phyloP scores from a whole-genome alignment of 1,140 invertebrate genomes.

The Araneus ventricosus region DNA sequence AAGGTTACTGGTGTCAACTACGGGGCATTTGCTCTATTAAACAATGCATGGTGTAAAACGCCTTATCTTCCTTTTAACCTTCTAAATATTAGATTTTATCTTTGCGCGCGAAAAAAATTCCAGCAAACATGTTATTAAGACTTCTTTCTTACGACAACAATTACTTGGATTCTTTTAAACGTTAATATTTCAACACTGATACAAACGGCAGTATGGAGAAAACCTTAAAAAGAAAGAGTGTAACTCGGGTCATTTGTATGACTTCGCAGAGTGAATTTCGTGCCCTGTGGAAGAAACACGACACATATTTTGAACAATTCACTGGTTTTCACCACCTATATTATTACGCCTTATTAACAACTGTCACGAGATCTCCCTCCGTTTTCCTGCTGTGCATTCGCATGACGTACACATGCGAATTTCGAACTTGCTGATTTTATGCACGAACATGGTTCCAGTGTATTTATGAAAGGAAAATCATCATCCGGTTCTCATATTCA shows the following conservation, averaged over 20 bases:
- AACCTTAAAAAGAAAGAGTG: too few relatives aligned
- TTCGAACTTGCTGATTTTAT: background rate
- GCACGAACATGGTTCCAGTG: background rate
- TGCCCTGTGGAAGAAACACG: background rate
- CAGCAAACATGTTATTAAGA: too few relatives aligned
- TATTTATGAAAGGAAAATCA: background rate
- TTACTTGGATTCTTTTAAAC: too few relatives aligned
- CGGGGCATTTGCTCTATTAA: too few relatives aligned
- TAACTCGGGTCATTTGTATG: background rate
- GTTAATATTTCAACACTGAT: too few relatives aligned
- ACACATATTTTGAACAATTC: background rate
- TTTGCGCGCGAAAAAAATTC: too few relatives aligned
- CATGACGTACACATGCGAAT: background rate
- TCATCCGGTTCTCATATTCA: background rate
- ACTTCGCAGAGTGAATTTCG: background rate
- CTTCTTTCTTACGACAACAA: too few relatives aligned
- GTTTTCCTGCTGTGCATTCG: background rate
- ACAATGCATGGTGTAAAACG: too few relatives aligned
- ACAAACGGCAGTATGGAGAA: too few relatives aligned
- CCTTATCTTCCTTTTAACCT: too few relatives aligned
- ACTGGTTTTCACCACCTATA: background rate
- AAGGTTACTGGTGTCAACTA: too few relatives aligned
- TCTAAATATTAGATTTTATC: too few relatives aligned
- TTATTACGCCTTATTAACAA: background rate
- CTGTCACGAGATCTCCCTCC: background rate